phyloP scores from a whole-genome alignment of 2,113 vertebrate genomes.

The Terrapene triunguis region DNA sequence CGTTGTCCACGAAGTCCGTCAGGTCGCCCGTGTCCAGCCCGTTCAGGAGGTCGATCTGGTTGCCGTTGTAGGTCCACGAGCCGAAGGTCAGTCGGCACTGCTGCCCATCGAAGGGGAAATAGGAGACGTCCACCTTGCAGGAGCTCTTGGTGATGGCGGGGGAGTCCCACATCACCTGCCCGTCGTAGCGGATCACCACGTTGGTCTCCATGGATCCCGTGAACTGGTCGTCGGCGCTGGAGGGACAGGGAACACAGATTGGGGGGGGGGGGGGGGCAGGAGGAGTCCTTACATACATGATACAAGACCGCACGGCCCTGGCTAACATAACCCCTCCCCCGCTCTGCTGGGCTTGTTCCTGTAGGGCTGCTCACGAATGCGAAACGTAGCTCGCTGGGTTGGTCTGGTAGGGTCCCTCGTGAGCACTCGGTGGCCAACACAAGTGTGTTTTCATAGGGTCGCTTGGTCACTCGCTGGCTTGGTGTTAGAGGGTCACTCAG shows the following conservation, averaged over 20 bases:
- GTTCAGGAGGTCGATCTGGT: conserved; percentile 89
- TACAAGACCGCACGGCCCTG: neutral
- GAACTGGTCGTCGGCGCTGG: conserved; percentile 87
- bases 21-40: conserved; percentile 82
- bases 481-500: neutral
- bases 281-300: neutral
- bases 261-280: neutral
- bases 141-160: conserved; percentile 94
- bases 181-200: conserved; percentile 88
- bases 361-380: neutral
- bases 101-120: conserved; percentile 92
- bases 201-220: conserved; percentile 89
- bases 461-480: neutral
- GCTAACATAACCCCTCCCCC: neutral
- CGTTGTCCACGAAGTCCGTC: conserved; percentile 90
- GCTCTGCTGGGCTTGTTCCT: neutral
- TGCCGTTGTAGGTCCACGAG: conserved; percentile 94
- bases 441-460: neutral
- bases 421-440: neutral
- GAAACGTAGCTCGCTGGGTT: neutral
- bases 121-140: conserved; percentile 92
- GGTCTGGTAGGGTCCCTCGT: neutral
- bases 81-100: conserved; percentile 90
- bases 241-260: neutral
- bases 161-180: conserved; percentile 89